Conservation (phyloP, 2,888 invertebrate genomes). For the Thecophora atra region DNA sequence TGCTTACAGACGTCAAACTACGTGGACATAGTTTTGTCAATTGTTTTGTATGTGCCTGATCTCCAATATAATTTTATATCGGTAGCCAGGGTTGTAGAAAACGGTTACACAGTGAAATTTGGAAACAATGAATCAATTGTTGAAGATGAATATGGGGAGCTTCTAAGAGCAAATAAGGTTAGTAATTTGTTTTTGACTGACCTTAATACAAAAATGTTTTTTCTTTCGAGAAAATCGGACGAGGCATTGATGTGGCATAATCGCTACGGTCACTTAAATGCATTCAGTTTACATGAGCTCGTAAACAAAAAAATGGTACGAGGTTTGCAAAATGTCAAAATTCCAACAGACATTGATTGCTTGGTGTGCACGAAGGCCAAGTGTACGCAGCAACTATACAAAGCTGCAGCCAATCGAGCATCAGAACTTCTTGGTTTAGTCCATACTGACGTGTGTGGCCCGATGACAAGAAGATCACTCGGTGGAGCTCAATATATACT, state of each 20-base stretch:
- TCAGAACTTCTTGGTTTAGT: conserved; percentile 15
- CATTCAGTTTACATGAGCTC: conserved; percentile 25
- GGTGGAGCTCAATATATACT: conserved; percentile 21
- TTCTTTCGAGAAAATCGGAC: conserved; percentile 16
- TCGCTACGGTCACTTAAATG: conserved; percentile 30
- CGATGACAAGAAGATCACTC: conserved; percentile 26
- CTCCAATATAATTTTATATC: conserved; percentile 40
- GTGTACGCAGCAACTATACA: conserved; percentile 27
- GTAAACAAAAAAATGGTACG: conserved; percentile 29
- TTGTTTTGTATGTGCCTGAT: conserved; percentile 37
- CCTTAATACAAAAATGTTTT: conserved; percentile 15
- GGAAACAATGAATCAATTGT: neutral
- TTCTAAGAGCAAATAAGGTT: conserved; percentile 13
- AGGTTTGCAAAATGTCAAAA: conserved; percentile 15
- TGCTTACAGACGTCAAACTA: conserved; percentile 19
- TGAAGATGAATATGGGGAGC: neutral
- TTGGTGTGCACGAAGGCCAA: conserved; percentile 29
- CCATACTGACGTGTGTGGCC: conserved; percentile 39
- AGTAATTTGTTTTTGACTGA: conserved; percentile 13
- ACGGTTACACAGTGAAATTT: conserved; percentile 13
- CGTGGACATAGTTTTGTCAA: conserved; percentile 25
- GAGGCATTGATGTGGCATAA: conserved; percentile 31
- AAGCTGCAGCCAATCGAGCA: conserved; percentile 24
- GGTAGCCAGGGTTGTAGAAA: conserved; percentile 18
- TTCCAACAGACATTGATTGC: conserved; percentile 22